A percentile compares a stretch with the other conserved stretches of the same genome.
Conservation (phyloP, 64 coral and sea anemone species). For the Pachyseris speciosa region DNA sequence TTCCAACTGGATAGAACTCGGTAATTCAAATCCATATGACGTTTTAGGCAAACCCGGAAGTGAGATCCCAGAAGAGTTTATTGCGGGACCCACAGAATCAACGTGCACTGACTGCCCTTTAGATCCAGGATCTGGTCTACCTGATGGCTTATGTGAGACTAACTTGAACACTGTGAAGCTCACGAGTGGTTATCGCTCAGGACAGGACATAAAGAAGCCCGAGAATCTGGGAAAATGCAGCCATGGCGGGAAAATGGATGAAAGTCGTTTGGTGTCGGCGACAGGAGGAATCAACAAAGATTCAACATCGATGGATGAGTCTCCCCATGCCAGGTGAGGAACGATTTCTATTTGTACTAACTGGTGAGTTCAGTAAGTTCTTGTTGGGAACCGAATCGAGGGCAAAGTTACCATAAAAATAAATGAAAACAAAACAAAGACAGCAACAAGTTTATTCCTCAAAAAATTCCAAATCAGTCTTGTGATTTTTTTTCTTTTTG, state of each 20-base stretch:
- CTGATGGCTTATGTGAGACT: slow-evolving; percentile 22
- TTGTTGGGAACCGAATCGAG: too few relatives aligned
- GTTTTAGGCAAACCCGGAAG: slow-evolving; percentile 34
- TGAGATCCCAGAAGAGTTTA: neutral
- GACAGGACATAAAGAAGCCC: slow-evolving; percentile 78
- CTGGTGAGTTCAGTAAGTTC: neutral
- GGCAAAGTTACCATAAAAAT: neutral
- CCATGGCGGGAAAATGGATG: slow-evolving; percentile 67
- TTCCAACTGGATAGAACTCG: slow-evolving; percentile 86
- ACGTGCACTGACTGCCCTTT: slow-evolving; percentile 53
- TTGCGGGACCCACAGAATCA: slow-evolving; percentile 29
- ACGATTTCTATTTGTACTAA: neutral
- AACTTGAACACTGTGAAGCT: slow-evolving; percentile 70
- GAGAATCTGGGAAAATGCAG: slow-evolving; percentile 68
- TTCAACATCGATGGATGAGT: neutral
- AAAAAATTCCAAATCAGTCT: too few relatives aligned
- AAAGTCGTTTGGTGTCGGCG: slow-evolving; percentile 36
- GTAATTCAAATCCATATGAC: slow-evolving; percentile 31
- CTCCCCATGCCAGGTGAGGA: slow-evolving; percentile 70
- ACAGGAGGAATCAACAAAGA: slow-evolving; percentile 92
- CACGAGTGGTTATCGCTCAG: slow-evolving; percentile 76
- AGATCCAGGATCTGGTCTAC: neutral
- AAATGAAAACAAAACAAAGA: too few relatives aligned
- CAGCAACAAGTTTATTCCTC: too few relatives aligned
- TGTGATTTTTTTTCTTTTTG: too few relatives aligned